Evolutionary conservation across 2,797 vertebrate genomes (phyloP), one percentile per base, ranked within the genome.

Genomic region (Lemur catta): DNA sequence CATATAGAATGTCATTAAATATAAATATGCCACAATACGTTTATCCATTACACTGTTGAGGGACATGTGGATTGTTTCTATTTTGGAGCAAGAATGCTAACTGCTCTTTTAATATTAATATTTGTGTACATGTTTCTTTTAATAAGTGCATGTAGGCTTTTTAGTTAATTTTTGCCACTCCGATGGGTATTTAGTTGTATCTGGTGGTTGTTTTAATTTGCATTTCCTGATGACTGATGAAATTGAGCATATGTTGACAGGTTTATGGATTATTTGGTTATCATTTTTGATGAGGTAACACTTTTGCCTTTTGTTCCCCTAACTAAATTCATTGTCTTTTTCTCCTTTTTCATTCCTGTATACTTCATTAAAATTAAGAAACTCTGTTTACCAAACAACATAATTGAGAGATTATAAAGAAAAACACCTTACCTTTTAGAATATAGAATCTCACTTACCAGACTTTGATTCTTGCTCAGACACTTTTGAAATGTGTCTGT

Each of bases 341-440:
- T 71, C 11, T 79, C 46, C 8, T 80, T 52, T 7, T 38, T 55
- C 15, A 10, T 35, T 80, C 87, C 4, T 78, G 14, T 52, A 9
- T 12, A 76, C 20, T 46, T 82, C 28, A 84, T 84, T 89, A 93
- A 96, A 86, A 65, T 61, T 41, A 95, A 67, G 28, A 75, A n/a
- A 24, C 26, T 95, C 17, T 84, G 2, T 65, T 85, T 88, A 72
- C 4, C 28, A 59, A 93, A 61, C 2, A 46, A 46, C 7, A 81
- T 7, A 75, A 69, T 10, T 71, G 9, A 69, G 30, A 93, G 57
- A 38, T 33, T 81, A 30, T 15, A 65, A 86, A 61, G 20, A 59
- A 84, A 93, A 92, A 65, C 2, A 57, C 0, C 4, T 63, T 24
- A 33, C 41, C 84, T 46, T 46, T 76, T 76, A 79, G 90, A 85